Evolutionary conservation across 2,888 invertebrate genomes (phyloP).

Genomic region (Endomychus coccineus): DNA sequence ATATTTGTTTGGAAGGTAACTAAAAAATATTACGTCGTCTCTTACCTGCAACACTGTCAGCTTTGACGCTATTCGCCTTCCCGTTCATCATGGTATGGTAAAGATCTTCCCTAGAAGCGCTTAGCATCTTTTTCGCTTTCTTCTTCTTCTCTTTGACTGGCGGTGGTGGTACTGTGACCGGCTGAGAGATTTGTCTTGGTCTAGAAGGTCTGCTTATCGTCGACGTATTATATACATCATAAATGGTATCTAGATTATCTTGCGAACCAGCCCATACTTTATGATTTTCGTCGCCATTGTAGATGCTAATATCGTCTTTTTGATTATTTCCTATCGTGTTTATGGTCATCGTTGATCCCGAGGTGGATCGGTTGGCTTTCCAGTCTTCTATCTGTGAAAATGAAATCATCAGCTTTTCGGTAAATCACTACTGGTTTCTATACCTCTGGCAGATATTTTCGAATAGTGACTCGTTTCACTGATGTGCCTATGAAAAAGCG

Average conservation of each 20-base stretch:
- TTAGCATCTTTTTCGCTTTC: conserved; percentile 52
- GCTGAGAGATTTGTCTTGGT: conserved; percentile 73
- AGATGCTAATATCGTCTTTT: conserved; percentile 78
- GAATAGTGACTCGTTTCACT: too few species aligned
- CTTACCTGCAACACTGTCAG: conserved; percentile 25
- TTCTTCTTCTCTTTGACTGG: conserved; percentile 60
- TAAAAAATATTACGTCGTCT: too few species aligned
- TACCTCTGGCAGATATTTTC: too few species aligned
- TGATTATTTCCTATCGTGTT: conserved; percentile 51
- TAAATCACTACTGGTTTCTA: too few species aligned
- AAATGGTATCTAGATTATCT: conserved; percentile 65
- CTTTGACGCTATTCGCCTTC: conserved; percentile 39
- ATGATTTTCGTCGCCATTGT: conserved; percentile 89
- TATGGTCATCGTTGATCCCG: conserved; percentile 54
- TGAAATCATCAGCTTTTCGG: too few species aligned
- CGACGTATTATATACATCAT: conserved; percentile 57
- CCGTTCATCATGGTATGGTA: conserved; percentile 51
- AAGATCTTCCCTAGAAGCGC: conserved; percentile 53
- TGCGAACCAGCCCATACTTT: conserved; percentile 82
- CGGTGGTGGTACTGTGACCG: conserved; percentile 75
- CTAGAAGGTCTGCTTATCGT: conserved; percentile 59
- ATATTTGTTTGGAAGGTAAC: too few species aligned
- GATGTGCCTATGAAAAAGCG: too few species aligned
- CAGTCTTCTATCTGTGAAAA: conserved; percentile 48
- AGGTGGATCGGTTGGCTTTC: conserved; percentile 47